A percentile compares a stretch with the other conserved stretches of the same genome.
phyloP scores from a whole-genome alignment of 2,797 vertebrate species.

The Microcaecilia unicolor region DNA sequence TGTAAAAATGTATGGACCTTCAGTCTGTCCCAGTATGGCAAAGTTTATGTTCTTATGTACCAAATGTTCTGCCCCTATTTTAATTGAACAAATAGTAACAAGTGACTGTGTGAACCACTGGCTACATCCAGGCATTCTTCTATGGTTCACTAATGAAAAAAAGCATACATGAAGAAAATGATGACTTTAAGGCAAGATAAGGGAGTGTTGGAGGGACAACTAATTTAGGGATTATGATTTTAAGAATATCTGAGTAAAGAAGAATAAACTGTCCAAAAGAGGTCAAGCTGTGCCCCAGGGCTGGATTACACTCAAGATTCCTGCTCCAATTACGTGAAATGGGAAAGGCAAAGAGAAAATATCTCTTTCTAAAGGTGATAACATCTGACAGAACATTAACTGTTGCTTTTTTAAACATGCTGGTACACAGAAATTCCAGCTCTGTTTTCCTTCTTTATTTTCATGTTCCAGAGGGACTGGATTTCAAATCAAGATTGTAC shows the following conservation, averaged over 20 bases:
- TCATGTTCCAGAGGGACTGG: no score
- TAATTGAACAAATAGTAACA: no score
- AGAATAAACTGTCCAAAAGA: conserved; percentile 30
- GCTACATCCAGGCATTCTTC: conserved; percentile 13
- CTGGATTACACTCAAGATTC: conserved; percentile 43
- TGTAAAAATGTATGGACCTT: no score
- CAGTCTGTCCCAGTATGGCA: no score
- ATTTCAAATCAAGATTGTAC: no score
- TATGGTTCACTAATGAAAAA: conserved; percentile 35
- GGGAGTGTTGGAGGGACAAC: no score
- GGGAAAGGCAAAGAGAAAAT: conserved; percentile 5
- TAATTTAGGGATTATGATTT: conserved; percentile 41
- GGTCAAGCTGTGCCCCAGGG: conserved; percentile 32
- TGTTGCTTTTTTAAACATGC: conserved; percentile 10
- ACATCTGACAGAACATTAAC: conserved; percentile 17
- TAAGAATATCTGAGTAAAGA: conserved; percentile 31
- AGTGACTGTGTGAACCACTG: neutral
- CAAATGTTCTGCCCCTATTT: no score
- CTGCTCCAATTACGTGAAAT: conserved; percentile 31
- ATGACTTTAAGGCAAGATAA: conserved; percentile 27
- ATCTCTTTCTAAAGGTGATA: conserved; percentile 7
- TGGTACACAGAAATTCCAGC: no score
- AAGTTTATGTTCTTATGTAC: neutral
- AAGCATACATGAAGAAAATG: conserved; percentile 30
- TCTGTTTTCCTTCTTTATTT: no score